Base-by-base conservation (phyloP, 2,113 vertebrate genomes). In the Trochalopteron elliotii region DNA sequence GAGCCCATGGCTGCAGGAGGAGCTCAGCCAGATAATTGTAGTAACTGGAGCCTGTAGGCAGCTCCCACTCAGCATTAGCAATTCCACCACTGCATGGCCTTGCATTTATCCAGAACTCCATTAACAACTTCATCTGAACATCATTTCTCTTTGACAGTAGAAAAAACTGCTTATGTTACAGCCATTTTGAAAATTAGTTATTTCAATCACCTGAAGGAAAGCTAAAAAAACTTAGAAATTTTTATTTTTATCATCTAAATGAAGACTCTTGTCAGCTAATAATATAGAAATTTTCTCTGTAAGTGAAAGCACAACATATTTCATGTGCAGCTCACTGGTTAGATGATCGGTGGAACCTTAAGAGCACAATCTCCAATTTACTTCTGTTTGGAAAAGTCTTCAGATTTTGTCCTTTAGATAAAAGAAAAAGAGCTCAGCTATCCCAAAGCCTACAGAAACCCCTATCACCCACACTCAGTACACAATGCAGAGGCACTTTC, bases 241-340 rank as follows among this genome's bases (percentile, higher is more conserved):
- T 39, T 24, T 81, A 3, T 10, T 17, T 79, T 88, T 68, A 47
- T 35, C n/a, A 70, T 53, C 40, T 40, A 27, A 27, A 52, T 83
- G 69, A 93, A 57, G 14, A 49, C 71, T 71, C 61, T 83, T 80
- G 39, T 45, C 92, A 68, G 45, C 55, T 42, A 82, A 49, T 11
- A 69, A 95, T 17, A 61, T 1, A 94, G 74, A 56, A 45, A 61
- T 84, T 93, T 94, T 61, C 79, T 93, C 69, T 91, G 23, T 39
- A 93, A 90, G 82, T 65, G 33, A 96, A 93, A 94, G 40, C 87
- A 93, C 42, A 94, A 61, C 22, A 7, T 77, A 92, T 90, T 94
- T 94, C 79, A 72, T 5, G 27, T 44, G 45, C 53, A 89, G 65
- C 19, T 89, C 68, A 74, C 44, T 71, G 23, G 10, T 33, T 77